These are phyloP conservation scores for Nibea coibor DNA, from an alignment of 2,113 vertebrate genomes.

Conservation along the genomic window DNA sequence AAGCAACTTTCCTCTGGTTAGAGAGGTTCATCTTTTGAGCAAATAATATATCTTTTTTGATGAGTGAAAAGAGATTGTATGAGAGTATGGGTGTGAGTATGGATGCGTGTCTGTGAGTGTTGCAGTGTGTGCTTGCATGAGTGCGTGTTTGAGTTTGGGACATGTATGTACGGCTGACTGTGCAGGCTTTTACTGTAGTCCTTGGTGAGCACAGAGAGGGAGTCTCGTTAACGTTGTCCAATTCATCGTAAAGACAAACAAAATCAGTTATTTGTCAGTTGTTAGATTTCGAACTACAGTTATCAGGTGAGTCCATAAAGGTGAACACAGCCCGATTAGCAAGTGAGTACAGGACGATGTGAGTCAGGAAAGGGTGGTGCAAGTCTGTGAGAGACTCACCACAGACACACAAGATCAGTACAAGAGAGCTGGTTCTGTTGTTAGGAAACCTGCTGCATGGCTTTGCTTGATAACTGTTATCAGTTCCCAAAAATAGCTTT, in stretches of 20 bases:
- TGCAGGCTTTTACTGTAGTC: conserved; percentile 84
- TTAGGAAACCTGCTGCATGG: conserved; percentile 13
- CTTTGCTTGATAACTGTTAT: not conserved
- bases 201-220: conserved; percentile 80
- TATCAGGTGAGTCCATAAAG: conserved; percentile 29
- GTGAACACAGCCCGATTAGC: conserved; percentile 40
- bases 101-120: not conserved
- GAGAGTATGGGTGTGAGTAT: not conserved
- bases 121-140: conserved; percentile 22
- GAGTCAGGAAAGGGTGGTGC: conserved; percentile 49
- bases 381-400: conserved; percentile 20
- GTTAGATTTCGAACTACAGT: conserved; percentile 58
- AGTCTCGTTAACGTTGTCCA: conserved; percentile 57
- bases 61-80: not conserved
- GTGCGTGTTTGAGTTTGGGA: conserved; percentile 43
- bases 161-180: conserved; percentile 72
- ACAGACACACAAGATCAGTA: conserved; percentile 31
- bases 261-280: conserved; percentile 42
- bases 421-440: conserved; percentile 23
- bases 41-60: not conserved
- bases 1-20: conserved; percentile 31
- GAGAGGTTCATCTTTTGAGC: not conserved
- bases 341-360: conserved; percentile 53
- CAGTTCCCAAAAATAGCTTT: conserved; percentile 3
- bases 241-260: conserved; percentile 70